Conservation (phyloP, 2,797 vertebrate genomes). For the Chrosomus eos region DNA sequence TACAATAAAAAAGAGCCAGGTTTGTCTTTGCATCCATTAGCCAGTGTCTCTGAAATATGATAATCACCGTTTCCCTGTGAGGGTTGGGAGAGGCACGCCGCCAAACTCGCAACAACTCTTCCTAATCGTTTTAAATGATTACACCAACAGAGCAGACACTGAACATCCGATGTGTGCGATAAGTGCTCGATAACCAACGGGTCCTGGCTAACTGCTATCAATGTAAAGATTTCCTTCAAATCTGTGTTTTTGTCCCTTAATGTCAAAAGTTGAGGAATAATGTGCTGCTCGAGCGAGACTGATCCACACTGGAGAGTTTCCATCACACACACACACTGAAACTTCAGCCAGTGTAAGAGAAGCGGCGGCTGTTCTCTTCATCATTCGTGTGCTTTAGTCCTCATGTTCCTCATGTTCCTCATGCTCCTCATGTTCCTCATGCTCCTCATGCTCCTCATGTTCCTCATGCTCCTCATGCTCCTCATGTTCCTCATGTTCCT, state of each 20-base stretch:
- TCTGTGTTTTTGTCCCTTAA: conserved; percentile 19
- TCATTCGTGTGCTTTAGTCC: conserved; percentile 24
- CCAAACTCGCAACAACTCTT: conserved; percentile 60
- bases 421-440: no score
- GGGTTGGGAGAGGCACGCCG: conserved; percentile 28
- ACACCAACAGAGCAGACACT: conserved; percentile 64
- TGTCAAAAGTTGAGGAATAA: conserved; percentile 38
- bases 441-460: no score
- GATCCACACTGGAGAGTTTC: background rate
- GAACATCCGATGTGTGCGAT: conserved; percentile 60
- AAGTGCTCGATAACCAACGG: conserved; percentile 60
- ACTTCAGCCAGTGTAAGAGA: conserved; percentile 9
- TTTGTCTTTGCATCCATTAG: background rate
- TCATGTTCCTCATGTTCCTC: conserved; percentile 43
- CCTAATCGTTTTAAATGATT: conserved; percentile 72
- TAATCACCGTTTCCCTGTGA: conserved; percentile 23
- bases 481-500: no score
- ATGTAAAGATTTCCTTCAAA: conserved; percentile 32
- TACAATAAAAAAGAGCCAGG: background rate
- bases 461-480: no score
- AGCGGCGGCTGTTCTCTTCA: conserved; percentile 29
- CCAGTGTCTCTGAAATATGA: conserved; percentile 30
- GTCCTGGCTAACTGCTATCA: conserved; percentile 41
- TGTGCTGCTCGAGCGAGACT: conserved; percentile 7
- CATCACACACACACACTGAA: conserved; percentile 32